These are phyloP conservation scores for Corvus cornix DNA, from an alignment of 2,113 vertebrate species.

Conservation along the genomic window DNA sequence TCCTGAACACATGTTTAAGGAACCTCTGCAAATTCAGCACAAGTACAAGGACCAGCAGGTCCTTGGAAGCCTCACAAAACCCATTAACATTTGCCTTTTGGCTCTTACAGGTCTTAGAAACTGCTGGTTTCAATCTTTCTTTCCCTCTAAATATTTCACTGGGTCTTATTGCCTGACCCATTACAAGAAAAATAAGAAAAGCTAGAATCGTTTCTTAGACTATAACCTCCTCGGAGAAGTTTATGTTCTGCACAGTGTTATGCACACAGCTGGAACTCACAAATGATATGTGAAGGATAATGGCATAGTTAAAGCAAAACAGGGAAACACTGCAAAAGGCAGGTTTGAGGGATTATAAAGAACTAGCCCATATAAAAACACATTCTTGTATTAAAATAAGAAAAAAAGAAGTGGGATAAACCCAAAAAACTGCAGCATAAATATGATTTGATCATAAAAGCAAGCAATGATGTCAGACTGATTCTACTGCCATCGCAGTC, in stretches of 20 bases:
- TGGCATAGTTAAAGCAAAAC: conserved; percentile 33
- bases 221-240: conserved; percentile 1
- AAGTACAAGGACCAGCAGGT: conserved; percentile 51
- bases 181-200: conserved; percentile 45
- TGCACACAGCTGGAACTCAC: conserved; percentile 53
- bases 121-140: conserved; percentile 35
- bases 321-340: background rate
- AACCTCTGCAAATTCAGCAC: conserved; percentile 50
- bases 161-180: conserved; percentile 33
- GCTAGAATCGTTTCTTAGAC: conserved; percentile 47
- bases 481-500: background rate
- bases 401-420: background rate
- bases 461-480: background rate
- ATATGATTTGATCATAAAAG: background rate
- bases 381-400: background rate
- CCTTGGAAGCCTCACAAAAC: conserved; percentile 58
- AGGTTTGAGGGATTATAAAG: conserved; percentile 40
- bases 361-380: background rate
- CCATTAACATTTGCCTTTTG: conserved; percentile 60
- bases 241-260: conserved; percentile 44
- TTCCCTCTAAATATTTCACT: conserved; percentile 51
- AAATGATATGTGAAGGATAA: conserved; percentile 39
- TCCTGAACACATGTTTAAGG: conserved; percentile 43
- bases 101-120: conserved; percentile 22
- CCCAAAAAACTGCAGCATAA: background rate